Evolutionary conservation across 2,888 invertebrate species (phyloP).

Genomic region (Boloria euphrosyne): DNA sequence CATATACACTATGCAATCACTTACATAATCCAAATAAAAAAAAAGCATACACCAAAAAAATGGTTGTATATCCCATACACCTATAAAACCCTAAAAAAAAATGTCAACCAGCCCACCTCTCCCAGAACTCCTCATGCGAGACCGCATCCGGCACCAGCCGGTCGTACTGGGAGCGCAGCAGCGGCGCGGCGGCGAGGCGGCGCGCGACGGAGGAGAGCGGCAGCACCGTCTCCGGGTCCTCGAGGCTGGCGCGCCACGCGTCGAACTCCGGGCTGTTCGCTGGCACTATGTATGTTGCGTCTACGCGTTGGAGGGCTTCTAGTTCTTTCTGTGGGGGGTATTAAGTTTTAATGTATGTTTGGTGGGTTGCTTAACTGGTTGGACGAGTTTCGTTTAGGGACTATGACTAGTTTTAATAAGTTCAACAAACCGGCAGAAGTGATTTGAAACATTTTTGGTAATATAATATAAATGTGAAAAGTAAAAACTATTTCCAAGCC

Average conservation of each 20-base stretch:
- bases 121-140: slow-evolving; percentile 90
- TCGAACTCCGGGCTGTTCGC: slow-evolving; percentile 81
- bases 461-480: no score
- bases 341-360: no score
- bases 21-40: no score
- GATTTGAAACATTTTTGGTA: no score
- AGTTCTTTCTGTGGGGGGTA: slow-evolving; percentile 82
- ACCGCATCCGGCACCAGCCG: slow-evolving; percentile 88
- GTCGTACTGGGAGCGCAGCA: slow-evolving; percentile 83
- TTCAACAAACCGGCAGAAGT: no score
- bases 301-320: slow-evolving; percentile 86
- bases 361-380: no score
- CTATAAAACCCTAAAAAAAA: not conserved
- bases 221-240: slow-evolving; percentile 51
- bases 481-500: no score
- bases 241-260: slow-evolving; percentile 69
- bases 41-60: no score
- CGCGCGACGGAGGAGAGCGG: slow-evolving; percentile 50
- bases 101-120: slow-evolving; percentile 73
- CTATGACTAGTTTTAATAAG: no score
- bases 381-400: no score
- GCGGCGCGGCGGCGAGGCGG: slow-evolving; percentile 62
- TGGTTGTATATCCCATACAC: no score
- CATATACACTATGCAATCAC: no score
- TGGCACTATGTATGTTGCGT: slow-evolving; percentile 87